Conservation (phyloP, 2,888 invertebrate species). For the Diarsia brunnea region DNA sequence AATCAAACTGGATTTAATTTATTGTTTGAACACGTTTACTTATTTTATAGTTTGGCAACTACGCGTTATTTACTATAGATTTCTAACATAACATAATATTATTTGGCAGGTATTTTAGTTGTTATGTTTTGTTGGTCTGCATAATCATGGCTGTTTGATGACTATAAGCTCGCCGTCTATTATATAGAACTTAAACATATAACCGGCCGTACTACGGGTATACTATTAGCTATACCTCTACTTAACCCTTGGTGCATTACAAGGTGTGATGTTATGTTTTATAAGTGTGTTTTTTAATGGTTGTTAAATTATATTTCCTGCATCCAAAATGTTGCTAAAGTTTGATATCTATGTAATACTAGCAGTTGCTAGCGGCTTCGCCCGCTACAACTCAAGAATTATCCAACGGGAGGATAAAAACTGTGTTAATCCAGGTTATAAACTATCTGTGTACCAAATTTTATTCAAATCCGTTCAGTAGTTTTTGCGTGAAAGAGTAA, state of each 20-base stretch:
- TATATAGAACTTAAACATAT: not conserved
- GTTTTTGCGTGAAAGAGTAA: too few species aligned
- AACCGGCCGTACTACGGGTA: not conserved
- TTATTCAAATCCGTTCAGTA: too few species aligned
- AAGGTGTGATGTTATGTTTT: not conserved
- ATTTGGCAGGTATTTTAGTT: not conserved
- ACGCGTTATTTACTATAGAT: not conserved
- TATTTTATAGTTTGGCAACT: constrained; percentile 9
- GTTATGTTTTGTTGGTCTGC: not conserved
- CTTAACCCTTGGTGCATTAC: not conserved
- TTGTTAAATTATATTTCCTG: not conserved
- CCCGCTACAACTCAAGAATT: too few species aligned
- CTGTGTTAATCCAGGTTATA: too few species aligned
- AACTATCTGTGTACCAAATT: too few species aligned
- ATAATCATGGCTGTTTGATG: too few species aligned
- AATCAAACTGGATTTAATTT: not conserved
- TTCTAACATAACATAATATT: not conserved
- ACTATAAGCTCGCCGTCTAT: too few species aligned
- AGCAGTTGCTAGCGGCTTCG: too few species aligned
- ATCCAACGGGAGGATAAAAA: too few species aligned
- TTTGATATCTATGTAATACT: not conserved
- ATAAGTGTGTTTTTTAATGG: not conserved
- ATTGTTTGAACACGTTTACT: constrained; percentile 28
- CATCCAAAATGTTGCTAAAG: not conserved
- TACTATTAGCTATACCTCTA: not conserved